Conservation (phyloP, 2,113 vertebrate genomes). For the Prolemur simus region DNA sequence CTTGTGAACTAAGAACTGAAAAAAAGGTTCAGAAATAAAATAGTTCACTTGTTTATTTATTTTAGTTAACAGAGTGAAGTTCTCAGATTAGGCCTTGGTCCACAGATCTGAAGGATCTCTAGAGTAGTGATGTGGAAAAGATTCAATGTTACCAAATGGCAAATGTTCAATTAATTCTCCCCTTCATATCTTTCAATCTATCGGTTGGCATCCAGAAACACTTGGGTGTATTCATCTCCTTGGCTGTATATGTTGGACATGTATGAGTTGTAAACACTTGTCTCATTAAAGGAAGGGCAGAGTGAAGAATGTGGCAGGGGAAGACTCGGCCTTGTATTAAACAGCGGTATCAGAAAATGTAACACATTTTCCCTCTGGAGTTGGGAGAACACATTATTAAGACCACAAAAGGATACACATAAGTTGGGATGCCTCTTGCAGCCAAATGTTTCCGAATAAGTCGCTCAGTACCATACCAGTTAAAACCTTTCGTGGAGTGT, state of each 20-base stretch:
- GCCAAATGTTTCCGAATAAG: slow-evolving; percentile 93
- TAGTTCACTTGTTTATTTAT: background rate
- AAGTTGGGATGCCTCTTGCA: slow-evolving; percentile 88
- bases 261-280: background rate
- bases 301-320: background rate
- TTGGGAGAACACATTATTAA: background rate
- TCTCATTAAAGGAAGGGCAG: background rate
- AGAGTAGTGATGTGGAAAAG: background rate
- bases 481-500: slow-evolving; percentile 92
- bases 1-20: no score
- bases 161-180: background rate
- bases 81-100: background rate
- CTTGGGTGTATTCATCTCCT: background rate
- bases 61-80: background rate
- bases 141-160: background rate
- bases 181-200: background rate
- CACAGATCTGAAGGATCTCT: background rate
- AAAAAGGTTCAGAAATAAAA: background rate
- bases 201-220: background rate
- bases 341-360: background rate
- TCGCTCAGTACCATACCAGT: slow-evolving; percentile 96
- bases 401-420: slow-evolving; percentile 89
- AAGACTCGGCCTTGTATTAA: background rate
- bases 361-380: background rate
- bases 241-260: background rate